These are phyloP conservation scores for Cyanistes caeruleus DNA, from an alignment of 2,113 vertebrate genomes.

Conservation along the genomic window DNA sequence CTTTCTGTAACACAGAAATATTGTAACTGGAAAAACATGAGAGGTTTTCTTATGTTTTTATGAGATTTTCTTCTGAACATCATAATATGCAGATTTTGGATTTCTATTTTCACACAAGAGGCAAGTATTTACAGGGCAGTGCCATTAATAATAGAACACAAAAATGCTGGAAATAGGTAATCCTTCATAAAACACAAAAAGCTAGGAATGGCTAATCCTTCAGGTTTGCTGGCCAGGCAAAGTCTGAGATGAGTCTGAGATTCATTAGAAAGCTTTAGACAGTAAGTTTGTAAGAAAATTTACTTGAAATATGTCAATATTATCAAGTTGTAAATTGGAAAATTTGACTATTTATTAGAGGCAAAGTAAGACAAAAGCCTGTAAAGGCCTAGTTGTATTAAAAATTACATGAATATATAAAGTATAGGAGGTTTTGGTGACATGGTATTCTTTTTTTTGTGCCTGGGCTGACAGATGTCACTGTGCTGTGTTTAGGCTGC, in stretches of 20 bases:
- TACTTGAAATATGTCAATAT: not conserved
- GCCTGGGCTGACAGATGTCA: accelerated
- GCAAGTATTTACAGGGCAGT: not conserved
- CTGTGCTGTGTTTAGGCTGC: not conserved
- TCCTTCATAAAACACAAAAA: not conserved
- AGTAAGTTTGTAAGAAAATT: not conserved
- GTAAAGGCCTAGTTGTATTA: not conserved
- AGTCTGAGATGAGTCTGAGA: not conserved
- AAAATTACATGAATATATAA: not conserved
- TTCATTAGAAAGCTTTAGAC: not conserved
- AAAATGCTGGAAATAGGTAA: not conserved
- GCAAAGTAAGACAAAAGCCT: not conserved
- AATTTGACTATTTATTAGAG: not conserved
- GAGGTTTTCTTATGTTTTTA: not conserved
- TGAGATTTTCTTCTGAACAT: not conserved
- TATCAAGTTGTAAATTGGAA: not conserved
- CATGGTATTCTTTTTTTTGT: not conserved
- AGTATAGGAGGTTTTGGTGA: not conserved
- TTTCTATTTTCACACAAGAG: not conserved
- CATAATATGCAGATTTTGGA: not conserved
- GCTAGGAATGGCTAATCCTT: not conserved
- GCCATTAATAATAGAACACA: not conserved
- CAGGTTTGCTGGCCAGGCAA: not conserved
- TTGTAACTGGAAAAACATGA: not conserved
- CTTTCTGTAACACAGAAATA: not conserved